Percentiles rank a stretch among this genome's conserved stretches.
Evolutionary conservation across 2,113 vertebrate species (phyloP).

Genomic region (Microtus oregoni): DNA sequence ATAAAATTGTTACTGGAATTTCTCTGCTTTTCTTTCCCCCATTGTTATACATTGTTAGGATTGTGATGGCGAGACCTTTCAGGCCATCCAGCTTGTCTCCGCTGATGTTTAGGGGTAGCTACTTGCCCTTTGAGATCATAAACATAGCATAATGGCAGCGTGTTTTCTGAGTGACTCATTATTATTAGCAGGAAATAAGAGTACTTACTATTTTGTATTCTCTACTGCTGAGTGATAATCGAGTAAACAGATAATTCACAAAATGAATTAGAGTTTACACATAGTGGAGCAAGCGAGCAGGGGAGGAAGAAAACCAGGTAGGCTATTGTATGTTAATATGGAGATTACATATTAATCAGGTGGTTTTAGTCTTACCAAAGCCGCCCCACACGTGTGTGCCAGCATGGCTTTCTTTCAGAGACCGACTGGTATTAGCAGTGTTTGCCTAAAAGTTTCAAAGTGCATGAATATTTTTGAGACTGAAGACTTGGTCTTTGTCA

Average conservation of each 20-base stretch:
- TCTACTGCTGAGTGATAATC: conserved; percentile 53
- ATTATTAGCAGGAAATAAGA: conserved; percentile 71
- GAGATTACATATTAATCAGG: conserved; percentile 56
- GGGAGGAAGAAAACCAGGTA: conserved; percentile 54
- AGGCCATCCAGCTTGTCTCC: conserved; percentile 63
- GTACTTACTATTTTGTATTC: conserved; percentile 48
- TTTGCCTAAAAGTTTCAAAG: conserved; percentile 27
- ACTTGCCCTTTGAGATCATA: conserved; percentile 77
- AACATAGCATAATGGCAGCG: conserved; percentile 72
- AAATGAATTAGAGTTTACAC: conserved; percentile 60
- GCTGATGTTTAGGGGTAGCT: conserved; percentile 59
- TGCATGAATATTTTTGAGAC: conserved; percentile 54
- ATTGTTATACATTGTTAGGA: conserved; percentile 78
- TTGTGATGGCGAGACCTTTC: conserved; percentile 82
- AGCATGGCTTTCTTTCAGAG: conserved; percentile 65
- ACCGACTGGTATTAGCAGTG: conserved; percentile 41
- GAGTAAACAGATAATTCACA: conserved; percentile 65
- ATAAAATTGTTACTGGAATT: conserved; percentile 84
- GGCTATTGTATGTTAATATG: not conserved
- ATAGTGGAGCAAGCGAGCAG: conserved; percentile 8
- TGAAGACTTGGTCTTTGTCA: conserved; percentile 31
- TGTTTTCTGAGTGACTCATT: conserved; percentile 73
- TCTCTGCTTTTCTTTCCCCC: conserved; percentile 76
- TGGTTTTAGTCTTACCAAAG: conserved; percentile 54
- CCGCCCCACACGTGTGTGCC: conserved; percentile 61